Evolutionary conservation across 2,113 vertebrate genomes (phyloP).

Genomic region (Prietella phreatophila): DNA sequence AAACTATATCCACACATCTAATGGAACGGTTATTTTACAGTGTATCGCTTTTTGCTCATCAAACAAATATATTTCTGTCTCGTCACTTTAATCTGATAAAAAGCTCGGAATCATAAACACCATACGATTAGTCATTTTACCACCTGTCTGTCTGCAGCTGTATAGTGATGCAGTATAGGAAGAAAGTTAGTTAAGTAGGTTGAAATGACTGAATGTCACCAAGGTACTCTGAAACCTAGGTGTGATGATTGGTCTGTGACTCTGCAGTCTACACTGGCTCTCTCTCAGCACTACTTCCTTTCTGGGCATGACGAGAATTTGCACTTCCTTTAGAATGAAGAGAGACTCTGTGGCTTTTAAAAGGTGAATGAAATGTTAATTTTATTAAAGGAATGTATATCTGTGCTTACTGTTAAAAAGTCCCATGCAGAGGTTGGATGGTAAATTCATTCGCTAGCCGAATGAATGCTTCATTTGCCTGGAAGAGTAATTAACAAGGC

Average conservation of each 20-base stretch:
- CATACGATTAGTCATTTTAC: neutral
- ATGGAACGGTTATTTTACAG: neutral
- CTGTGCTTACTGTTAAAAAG: neutral
- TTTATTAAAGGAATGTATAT: neutral
- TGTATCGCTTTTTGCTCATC: neutral
- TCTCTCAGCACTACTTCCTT: neutral
- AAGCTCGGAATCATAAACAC: neutral
- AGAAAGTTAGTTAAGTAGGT: neutral
- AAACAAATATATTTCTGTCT: neutral
- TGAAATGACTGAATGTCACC: constrained; percentile 4
- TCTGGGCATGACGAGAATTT: neutral
- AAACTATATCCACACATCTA: neutral
- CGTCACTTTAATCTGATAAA: neutral
- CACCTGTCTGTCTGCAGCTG: neutral
- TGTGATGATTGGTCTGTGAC: neutral
- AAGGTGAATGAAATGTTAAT: neutral
- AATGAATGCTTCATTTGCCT: neutral
- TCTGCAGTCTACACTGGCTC: neutral
- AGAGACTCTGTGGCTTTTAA: neutral
- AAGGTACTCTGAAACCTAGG: neutral
- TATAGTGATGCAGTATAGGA: neutral
- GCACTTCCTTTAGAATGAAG: neutral
- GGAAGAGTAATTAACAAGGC: too few relatives aligned
- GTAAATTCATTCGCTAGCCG: neutral
- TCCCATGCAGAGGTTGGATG: neutral